phyloP scores from a whole-genome alignment of 2,888 invertebrate species.

The Drosophila nr. perissopoda region DNA sequence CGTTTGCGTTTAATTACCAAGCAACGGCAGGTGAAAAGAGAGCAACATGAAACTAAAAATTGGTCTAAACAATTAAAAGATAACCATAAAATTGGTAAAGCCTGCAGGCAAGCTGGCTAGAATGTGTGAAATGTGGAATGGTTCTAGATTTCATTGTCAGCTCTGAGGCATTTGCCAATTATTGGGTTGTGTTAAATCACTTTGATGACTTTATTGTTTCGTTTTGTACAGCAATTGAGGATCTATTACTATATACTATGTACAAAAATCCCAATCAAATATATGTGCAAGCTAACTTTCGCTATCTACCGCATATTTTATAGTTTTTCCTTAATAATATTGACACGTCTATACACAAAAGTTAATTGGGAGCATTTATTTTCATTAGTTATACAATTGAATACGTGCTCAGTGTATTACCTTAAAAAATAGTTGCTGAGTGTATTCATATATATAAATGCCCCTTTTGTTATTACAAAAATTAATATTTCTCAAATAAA shows the following conservation, averaged over 20 bases:
- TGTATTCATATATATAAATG: too few relatives aligned
- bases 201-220: background rate
- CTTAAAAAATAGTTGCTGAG: background rate
- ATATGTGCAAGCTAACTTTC: background rate
- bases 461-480: constrained; percentile 1
- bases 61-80: background rate
- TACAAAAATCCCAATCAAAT: background rate
- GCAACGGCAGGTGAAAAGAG: constrained; percentile 31
- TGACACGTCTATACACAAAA: background rate
- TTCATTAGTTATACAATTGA: background rate
- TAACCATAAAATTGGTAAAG: background rate
- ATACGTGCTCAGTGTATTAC: background rate
- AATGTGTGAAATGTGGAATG: background rate
- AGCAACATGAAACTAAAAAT: constrained; percentile 7
- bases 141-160: background rate
- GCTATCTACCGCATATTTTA: background rate
- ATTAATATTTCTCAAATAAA: constrained; percentile 33
- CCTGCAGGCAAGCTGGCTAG: background rate
- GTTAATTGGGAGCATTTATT: background rate
- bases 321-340: background rate
- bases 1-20: constrained; percentile 68
- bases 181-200: background rate
- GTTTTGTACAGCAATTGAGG: background rate
- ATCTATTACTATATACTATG: too few relatives aligned
- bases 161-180: background rate